Evolutionary conservation across 2,888 invertebrate genomes (phyloP).

Genomic region (Pocota personata): DNA sequence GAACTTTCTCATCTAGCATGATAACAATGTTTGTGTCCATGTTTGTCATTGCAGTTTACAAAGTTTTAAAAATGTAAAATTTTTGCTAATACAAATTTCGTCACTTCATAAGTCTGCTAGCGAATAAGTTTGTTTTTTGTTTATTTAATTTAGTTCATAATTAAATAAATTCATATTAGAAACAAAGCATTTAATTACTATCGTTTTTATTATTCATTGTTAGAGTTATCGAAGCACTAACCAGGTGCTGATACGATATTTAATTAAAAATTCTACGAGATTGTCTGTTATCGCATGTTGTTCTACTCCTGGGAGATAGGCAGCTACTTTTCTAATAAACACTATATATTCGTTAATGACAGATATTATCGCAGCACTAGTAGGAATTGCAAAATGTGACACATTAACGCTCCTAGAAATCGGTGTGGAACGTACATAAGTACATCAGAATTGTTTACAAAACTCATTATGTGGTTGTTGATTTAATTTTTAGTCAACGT

Average conservation of each 20-base stretch:
- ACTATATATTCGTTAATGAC: background rate
- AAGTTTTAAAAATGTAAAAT: constrained; percentile 33
- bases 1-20: constrained; percentile 76
- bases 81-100: background rate
- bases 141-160: background rate
- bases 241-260: background rate
- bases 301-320: background rate
- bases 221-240: background rate
- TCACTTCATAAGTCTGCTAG: constrained; percentile 4
- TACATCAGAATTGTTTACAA: constrained; percentile 21
- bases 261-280: constrained; percentile 2
- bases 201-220: background rate
- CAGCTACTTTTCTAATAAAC: constrained; percentile 2
- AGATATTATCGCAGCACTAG: constrained; percentile 7
- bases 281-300: background rate
- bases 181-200: background rate
- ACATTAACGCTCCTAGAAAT: background rate
- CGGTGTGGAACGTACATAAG: background rate
- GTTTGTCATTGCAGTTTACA: constrained; percentile 4
- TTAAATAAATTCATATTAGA: background rate
- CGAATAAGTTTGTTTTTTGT: background rate
- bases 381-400: background rate
- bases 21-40: constrained; percentile 63
- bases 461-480: constrained; percentile 32
- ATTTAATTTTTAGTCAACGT: constrained; percentile 48